Base-by-base conservation (phyloP, 2,888 invertebrate genomes). In the Pantelozetes paolii region DNA sequence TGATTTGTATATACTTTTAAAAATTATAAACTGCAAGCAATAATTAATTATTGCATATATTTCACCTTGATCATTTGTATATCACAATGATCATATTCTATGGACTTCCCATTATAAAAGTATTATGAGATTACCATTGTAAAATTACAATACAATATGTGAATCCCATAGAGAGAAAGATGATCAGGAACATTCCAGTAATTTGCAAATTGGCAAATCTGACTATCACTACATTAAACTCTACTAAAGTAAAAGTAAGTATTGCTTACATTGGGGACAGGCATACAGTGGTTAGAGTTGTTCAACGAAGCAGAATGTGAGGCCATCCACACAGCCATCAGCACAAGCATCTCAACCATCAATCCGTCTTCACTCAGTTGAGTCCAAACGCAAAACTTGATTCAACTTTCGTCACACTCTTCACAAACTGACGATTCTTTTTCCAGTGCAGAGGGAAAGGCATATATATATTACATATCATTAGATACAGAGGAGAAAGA, bases 321-420 rank as follows among this genome's bases (percentile, higher is more conserved):
- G 36, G 40, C 67, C 40, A 67, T 67, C 67, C 67, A 40, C 40
- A 67, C 62, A 50, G 11, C 36, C 36, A 36, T n/a, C n/a, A 62
- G 30, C 30, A n/a, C 40, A 67, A 26, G 28, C 45, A 67, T 26
- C 69, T 15, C 45, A 42, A 45, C 48, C 50, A 71, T 48, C 54
- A 71, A 50, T 71, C 70, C 26, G 26, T 70, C 48, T 71, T 36
- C 30, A 32, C 28, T 71, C 20, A 32, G 48, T 71, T 48, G 28
- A 50, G 71, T 54, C n/a, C n/a, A n/a, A n/a, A n/a, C n/a, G 70
- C 71, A 54, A 67, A 67, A 67, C 26, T 50, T 3, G 45, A 50
- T 71, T 30, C 48, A 32, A 32, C 32, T 71, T 45, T 71, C 48
- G 54, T 71, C 48, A 71, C 71, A 23, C 40, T 67, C 67, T 67